A percentile compares a stretch with the other conserved stretches of the same genome.
phyloP scores from a whole-genome alignment of 53 echinoderm and acorn worm genomes.

The Astropecten irregularis region DNA sequence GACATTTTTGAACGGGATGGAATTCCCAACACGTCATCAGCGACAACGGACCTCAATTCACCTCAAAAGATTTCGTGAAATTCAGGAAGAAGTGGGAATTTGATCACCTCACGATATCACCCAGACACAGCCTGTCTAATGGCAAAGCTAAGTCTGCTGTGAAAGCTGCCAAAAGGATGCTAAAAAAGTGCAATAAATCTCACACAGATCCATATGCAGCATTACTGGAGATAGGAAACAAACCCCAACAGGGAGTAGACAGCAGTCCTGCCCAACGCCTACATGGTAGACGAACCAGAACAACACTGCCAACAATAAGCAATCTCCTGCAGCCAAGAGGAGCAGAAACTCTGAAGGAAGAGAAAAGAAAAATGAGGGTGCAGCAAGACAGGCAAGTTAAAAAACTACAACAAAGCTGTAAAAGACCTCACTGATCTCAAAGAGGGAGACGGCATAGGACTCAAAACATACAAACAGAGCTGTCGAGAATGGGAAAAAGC shows the following conservation, averaged over 20 bases:
- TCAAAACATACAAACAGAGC: conserved; percentile 47
- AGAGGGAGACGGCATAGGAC: conserved; percentile 41
- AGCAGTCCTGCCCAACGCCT: conserved; percentile 2
- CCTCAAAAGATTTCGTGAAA: neutral
- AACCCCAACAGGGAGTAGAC: neutral
- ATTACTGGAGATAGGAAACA: neutral
- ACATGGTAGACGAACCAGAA: conserved; percentile 47
- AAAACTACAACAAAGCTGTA: conserved; percentile 28
- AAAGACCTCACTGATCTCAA: conserved; percentile 18
- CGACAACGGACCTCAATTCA: conserved; percentile 40
- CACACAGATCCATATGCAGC: conserved; percentile 5
- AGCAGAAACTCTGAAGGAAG: neutral
- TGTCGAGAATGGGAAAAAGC: conserved; percentile 34
- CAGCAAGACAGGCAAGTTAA: neutral
- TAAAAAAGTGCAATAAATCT: conserved; percentile 31
- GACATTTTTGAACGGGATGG: conserved; percentile 45
- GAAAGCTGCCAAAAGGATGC: conserved; percentile 61
- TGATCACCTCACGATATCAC: conserved; percentile 37
- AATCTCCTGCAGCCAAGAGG: conserved; percentile 31
- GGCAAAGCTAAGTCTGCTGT: conserved; percentile 66
- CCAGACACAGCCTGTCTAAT: conserved; percentile 39
- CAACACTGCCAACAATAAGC: conserved; percentile 8
- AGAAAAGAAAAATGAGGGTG: neutral
- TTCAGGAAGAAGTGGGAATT: conserved; percentile 48
- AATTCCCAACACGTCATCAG: conserved; percentile 48